Base-by-base conservation (phyloP, 2,888 invertebrate species). In the Eupithecia tripunctaria region DNA sequence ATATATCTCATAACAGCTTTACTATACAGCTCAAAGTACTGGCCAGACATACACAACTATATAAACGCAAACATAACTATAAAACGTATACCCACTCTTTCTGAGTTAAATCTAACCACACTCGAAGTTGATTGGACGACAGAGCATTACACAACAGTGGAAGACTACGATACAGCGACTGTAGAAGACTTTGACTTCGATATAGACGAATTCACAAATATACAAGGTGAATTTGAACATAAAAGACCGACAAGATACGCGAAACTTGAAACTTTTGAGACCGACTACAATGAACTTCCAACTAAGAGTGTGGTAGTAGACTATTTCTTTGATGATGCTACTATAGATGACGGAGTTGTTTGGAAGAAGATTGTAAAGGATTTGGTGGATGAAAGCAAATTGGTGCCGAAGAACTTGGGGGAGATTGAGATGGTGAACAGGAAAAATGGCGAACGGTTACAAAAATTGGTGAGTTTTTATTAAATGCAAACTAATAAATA, bases 1-100 rank as follows among this genome's bases (percentile, higher is more conserved):
- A 64, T 93, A 65, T 91, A 88, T 25, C 76, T 94, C 18, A 82
- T 94, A 82, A 87, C 90, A 25, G 77, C 85, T 0, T 80, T 91
- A 51, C 68, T 94, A 18, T 94, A 92, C 72, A 93, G 92, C 79
- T 82, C 85, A 0, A 86, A 85, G 72, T 94, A 91, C 74, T 94
- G 93, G 94, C 90, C 90, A 0, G 94, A 94, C 78, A 78, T 93
- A 0, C 88, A 94, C 63, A 92, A 88, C 71, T 94, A 93, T 71
- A 83, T 92, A 14, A 89, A 91, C 59, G 88, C 91, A 0, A 93
- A 94, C 77, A 90, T 94, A 38, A 94, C 93, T 0, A 93, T 94
- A 51, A 91, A 88, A 79, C 83, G 89, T 43, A 93, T 94, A 77
- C 90, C 91, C 0, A 92, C 89, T 1, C 77, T 93, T 77, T 89